Base-by-base conservation (phyloP, 1,140 invertebrate genomes). In the Meloidogyne floridensis region DNA sequence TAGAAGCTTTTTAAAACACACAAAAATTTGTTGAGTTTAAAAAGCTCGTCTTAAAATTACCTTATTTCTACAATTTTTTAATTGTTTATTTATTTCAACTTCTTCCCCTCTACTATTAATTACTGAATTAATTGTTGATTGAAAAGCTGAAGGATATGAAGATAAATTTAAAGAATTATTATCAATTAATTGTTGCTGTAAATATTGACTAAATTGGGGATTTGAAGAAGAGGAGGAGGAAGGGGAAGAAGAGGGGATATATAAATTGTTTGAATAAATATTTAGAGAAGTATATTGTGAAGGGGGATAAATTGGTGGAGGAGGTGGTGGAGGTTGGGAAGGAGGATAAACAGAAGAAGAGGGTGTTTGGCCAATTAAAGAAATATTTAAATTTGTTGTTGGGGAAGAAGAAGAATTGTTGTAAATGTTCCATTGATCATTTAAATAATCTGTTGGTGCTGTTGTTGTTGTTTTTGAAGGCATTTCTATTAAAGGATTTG, bases 81-180 rank as follows among this genome's bases (percentile, higher is more conserved):
- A 65, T 65, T n/a, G n/a, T n/a, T 65, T 65, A 65, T n/a, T n/a
- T n/a, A n/a, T 65, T 65, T 65, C 59, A n/a, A n/a, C n/a, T n/a
- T n/a, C n/a, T 47, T 8, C 47, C 47, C 47, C 47, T 47, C 47
- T 47, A 65, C n/a, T 65, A n/a, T 47, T 47, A 6, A 4, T 65
- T 5, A n/a, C 3, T n/a, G 59, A 65, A 65, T 65, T 65, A 65
- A 65, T 65, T n/a, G 59, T 6, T 65, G 59, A 65, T 65, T 65
- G 59, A 65, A 65, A 65, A n/a, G 59, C 59, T n/a, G 59, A 65
- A 65, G 59, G 13, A 65, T 65, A 65, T 65, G 59, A 59, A 15
- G 56, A 65, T 15, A 13, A 59, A 59, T 15, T 59, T 15, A n/a
- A 65, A 59, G 56, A 59, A 59, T 59, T 59, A 65, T 65, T 65